phyloP scores from a whole-genome alignment of 2,113 vertebrate genomes.

The Pterocles gutturalis region DNA sequence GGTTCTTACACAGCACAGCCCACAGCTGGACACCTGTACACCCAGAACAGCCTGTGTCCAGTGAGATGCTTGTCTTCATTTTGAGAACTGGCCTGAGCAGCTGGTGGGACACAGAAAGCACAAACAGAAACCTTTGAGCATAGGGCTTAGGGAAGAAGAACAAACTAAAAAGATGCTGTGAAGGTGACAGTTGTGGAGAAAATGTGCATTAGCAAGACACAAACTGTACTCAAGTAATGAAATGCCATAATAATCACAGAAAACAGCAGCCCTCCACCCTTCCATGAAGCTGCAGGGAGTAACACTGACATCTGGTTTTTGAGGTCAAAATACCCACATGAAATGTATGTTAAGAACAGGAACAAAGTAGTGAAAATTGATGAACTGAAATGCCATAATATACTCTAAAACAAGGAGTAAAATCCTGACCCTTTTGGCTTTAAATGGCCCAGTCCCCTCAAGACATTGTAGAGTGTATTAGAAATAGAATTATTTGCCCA shows the following conservation, averaged over 20 bases:
- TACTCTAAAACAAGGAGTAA: background rate
- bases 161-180: background rate
- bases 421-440: background rate
- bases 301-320: background rate
- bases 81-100: background rate
- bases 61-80: background rate
- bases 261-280: background rate
- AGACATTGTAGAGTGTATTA: background rate
- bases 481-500: background rate
- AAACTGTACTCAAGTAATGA: background rate
- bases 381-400: background rate
- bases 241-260: background rate
- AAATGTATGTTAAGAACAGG: background rate
- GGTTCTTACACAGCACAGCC: background rate
- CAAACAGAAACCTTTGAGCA: background rate
- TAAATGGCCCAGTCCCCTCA: background rate
- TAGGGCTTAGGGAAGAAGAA: background rate
- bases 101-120: background rate
- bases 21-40: background rate
- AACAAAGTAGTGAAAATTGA: conserved; percentile 8
- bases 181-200: background rate
- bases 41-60: background rate
- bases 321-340: background rate
- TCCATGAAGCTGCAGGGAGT: background rate
- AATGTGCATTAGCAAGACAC: background rate